Conservation (phyloP, 1,140 invertebrate genomes). For the Euglossa dilemma region DNA sequence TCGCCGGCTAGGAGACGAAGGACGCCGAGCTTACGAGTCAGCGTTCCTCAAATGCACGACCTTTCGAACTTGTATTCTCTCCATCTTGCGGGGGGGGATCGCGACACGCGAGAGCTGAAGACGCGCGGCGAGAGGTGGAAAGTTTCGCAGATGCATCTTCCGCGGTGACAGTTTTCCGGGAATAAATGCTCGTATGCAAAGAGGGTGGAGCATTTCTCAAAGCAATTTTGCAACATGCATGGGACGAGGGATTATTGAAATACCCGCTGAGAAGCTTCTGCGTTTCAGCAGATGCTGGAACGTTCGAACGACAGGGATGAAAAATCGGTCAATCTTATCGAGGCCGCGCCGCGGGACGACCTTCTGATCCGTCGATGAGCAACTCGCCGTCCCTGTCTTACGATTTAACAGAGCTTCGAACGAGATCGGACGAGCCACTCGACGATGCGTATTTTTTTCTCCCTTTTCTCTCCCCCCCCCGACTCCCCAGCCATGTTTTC, state of each 20-base stretch:
- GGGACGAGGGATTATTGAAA: constrained; percentile 23
- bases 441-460: too few relatives aligned
- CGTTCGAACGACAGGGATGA: constrained; percentile 36
- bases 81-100: neutral
- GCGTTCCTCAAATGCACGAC: constrained; percentile 20
- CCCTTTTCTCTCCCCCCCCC: too few relatives aligned
- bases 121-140: neutral
- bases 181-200: constrained; percentile 22
- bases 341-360: constrained; percentile 30
- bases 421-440: too few relatives aligned
- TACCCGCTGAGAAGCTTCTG: neutral
- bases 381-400: too few relatives aligned
- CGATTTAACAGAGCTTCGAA: too few relatives aligned
- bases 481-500: too few relatives aligned
- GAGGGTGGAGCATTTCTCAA: neutral
- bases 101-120: too few relatives aligned
- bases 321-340: constrained; percentile 18
- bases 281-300: neutral
- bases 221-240: constrained; percentile 26
- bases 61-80: constrained; percentile 36
- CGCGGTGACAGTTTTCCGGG: constrained; percentile 18
- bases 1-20: neutral
- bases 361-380: constrained; percentile 20
- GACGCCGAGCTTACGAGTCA: constrained; percentile 2
- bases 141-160: constrained; percentile 33